A percentile compares a stretch with the other conserved stretches of the same genome.
phyloP scores from a whole-genome alignment of 2,888 invertebrate genomes.

The Melanophora roralis region DNA sequence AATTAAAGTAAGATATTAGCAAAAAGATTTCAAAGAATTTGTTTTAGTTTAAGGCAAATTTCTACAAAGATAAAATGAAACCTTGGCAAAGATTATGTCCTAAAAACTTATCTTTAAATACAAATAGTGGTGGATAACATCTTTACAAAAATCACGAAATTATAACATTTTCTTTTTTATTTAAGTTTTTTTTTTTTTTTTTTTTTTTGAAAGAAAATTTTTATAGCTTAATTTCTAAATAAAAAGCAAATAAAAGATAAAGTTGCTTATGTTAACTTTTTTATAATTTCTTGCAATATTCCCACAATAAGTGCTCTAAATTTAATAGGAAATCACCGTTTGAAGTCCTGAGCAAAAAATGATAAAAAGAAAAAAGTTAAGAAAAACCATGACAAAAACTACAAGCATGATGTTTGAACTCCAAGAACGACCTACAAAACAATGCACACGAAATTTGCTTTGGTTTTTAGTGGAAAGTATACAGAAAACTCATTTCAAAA shows the following conservation, averaged over 20 bases:
- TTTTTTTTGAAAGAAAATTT: slow-evolving; percentile 43
- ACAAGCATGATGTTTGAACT: slow-evolving; percentile 60
- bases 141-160: slow-evolving; percentile 54
- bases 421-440: slow-evolving; percentile 60
- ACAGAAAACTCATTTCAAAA: slow-evolving; percentile 51
- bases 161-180: slow-evolving; percentile 42
- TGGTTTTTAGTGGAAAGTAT: slow-evolving; percentile 5
- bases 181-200: slow-evolving; percentile 1
- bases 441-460: slow-evolving; percentile 59
- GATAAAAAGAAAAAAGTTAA: neutral
- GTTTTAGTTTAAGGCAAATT: neutral
- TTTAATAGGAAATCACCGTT: slow-evolving; percentile 66
- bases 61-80: neutral
- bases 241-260: slow-evolving; percentile 24
- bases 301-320: slow-evolving; percentile 65
- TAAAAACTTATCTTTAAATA: neutral
- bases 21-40: slow-evolving; percentile 13
- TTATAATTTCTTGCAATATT: slow-evolving; percentile 29
- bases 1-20: slow-evolving; percentile 12
- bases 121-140: slow-evolving; percentile 3
- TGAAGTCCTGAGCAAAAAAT: slow-evolving; percentile 28
- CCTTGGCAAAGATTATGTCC: neutral
- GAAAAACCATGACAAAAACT: slow-evolving; percentile 56
- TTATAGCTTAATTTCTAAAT: slow-evolving; percentile 55
- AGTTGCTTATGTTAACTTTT: neutral